Evolutionary conservation across 2,797 vertebrate species (phyloP).

Genomic region (Dicrostonyx torquatus): DNA sequence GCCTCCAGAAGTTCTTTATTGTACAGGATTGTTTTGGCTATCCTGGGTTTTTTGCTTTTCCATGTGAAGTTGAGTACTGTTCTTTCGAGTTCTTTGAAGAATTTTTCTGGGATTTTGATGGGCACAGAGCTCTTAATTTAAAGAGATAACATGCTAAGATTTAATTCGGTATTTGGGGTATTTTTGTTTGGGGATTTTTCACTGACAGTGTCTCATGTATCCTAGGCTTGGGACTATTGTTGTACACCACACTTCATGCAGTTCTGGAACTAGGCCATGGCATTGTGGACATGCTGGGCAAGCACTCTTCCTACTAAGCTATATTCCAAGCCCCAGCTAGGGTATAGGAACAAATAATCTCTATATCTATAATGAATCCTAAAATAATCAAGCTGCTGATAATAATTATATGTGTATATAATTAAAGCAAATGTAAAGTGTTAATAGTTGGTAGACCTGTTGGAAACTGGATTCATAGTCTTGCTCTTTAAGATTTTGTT

Average conservation of each 20-base stretch:
- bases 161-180: not conserved
- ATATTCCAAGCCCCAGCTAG: not conserved
- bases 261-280: not conserved
- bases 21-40: too few relatives aligned
- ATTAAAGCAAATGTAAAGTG: conserved; percentile 5
- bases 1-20: too few relatives aligned
- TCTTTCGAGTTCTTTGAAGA: too few relatives aligned
- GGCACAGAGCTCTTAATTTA: conserved; percentile 26
- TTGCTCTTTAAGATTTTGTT: conserved; percentile 39
- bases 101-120: too few relatives aligned
- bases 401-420: not conserved
- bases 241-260: not conserved
- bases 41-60: too few relatives aligned
- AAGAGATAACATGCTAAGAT: not conserved
- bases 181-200: not conserved
- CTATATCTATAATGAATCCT: conserved; percentile 32
- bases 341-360: conserved; percentile 5
- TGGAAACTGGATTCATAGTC: not conserved
- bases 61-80: too few relatives aligned
- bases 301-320: not conserved
- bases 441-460: not conserved
- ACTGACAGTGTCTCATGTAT: not conserved
- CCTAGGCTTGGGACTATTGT: not conserved
- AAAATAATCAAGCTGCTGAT: conserved; percentile 24
- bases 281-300: not conserved